Conservation (phyloP, 2,113 vertebrate genomes). For the Guaruba guarouba region DNA sequence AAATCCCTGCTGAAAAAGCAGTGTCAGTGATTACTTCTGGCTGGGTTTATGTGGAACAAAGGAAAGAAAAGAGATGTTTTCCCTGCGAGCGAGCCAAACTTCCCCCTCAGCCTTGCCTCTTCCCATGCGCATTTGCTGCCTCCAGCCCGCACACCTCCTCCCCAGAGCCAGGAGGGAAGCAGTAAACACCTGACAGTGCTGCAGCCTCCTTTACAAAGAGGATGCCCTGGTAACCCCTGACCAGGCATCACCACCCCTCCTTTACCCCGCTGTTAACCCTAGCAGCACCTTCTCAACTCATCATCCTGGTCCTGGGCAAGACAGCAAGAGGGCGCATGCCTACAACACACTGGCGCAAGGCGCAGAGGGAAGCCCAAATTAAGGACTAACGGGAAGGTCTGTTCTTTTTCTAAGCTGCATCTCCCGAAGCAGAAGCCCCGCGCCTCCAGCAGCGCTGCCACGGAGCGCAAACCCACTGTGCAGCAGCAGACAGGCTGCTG, state of each 20-base stretch:
- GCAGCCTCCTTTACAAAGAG: background rate
- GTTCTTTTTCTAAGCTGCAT: background rate
- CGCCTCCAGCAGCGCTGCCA: background rate
- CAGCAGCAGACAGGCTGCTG: background rate
- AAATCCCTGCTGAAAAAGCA: background rate
- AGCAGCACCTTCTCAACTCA: background rate
- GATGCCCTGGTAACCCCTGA: background rate
- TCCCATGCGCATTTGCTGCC: background rate
- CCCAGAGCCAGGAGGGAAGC: background rate
- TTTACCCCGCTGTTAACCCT: background rate
- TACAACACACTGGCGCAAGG: background rate
- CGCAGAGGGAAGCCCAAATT: background rate
- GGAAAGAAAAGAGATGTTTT: background rate
- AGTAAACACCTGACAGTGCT: background rate
- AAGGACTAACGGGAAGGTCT: background rate
- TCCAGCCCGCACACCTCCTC: background rate
- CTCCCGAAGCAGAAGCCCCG: background rate
- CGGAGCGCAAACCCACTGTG: background rate
- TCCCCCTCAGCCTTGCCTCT: slow-evolving; percentile 16
- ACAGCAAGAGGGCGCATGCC: background rate
- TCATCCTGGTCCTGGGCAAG: background rate
- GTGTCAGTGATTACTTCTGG: background rate
- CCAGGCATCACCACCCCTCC: background rate
- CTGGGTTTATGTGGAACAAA: background rate
- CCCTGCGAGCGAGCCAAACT: background rate